Base-by-base conservation (phyloP, 2,888 invertebrate genomes). In the Kryphioiulus occultus region DNA sequence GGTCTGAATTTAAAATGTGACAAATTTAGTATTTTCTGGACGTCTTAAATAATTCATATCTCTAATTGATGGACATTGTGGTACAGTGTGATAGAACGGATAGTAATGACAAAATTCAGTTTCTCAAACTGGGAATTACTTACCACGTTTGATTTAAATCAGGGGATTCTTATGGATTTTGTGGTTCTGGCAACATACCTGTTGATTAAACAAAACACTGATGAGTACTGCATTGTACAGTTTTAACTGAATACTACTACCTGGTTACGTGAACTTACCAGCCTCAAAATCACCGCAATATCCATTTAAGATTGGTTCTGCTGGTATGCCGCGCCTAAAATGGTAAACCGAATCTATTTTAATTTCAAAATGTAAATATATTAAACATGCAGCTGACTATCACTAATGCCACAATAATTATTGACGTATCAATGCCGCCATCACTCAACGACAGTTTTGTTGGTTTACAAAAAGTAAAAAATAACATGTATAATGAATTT, bases 301-400 rank as follows among this genome's bases (percentile, higher is more conserved):
- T 19, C 92, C 92, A 86, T 91, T 90, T 12, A 91, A 89, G 42
- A 92, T 90, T 4, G 92, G 92, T 86, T 91, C 89, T 7, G 92
- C 91, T 12, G 91, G 90, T 35, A 92, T 91, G n/a, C 91, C 91
- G 44, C 91, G 90, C 88, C 92, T 92, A 89, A 30, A 78, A 78
- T 78, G 2, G 2, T 35, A 35, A 35, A 35, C 3, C 7, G 35
- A 35, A 4, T 35, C 35, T 35, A 35, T 4, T 7, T 2, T 35
- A 4, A 35, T 35, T n/a, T n/a, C n/a, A n/a, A n/a, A n/a, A n/a
- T n/a, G n/a, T n/a, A n/a, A n/a, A n/a, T n/a, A n/a, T n/a, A n/a
- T n/a, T n/a, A n/a, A 42, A 10, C 42, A 42, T 42, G 42, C 42
- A 42, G 42, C 10, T 10, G 10, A 42, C 10, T 42, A 42, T 42